Conservation (phyloP, 2,113 vertebrate species). For the Rattus rattus region DNA sequence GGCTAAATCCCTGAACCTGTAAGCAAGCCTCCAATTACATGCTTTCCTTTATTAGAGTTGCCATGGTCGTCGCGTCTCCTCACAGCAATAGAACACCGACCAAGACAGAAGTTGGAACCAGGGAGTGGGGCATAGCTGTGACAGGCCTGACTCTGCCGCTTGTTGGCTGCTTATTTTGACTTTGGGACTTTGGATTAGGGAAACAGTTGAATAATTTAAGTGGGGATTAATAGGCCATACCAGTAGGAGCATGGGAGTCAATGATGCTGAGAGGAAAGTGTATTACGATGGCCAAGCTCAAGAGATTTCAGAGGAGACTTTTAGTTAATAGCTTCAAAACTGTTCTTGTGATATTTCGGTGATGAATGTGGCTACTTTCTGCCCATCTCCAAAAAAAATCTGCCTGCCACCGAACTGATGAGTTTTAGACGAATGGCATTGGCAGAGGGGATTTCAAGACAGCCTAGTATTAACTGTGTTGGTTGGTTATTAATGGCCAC, state of each 20-base stretch:
- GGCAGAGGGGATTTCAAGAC: neutral
- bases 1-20: neutral
- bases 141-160: neutral
- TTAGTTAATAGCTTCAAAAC: neutral
- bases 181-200: neutral
- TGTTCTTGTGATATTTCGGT: neutral
- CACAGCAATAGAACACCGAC: neutral
- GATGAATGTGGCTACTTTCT: neutral
- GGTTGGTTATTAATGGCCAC: neutral
- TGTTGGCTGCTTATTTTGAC: neutral
- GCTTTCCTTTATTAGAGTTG: neutral
- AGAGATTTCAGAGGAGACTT: neutral
- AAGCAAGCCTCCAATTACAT: neutral
- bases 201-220: neutral
- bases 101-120: neutral
- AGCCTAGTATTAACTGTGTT: neutral
- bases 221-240: neutral
- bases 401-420: neutral
- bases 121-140: neutral
- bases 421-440: neutral
- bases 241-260: neutral
- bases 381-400: neutral
- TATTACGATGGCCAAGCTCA: neutral
- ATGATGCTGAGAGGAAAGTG: neutral
- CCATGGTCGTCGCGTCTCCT: neutral